Evolutionary conservation across 2,888 invertebrate species (phyloP).

Genomic region (Deilephila elpenor): DNA sequence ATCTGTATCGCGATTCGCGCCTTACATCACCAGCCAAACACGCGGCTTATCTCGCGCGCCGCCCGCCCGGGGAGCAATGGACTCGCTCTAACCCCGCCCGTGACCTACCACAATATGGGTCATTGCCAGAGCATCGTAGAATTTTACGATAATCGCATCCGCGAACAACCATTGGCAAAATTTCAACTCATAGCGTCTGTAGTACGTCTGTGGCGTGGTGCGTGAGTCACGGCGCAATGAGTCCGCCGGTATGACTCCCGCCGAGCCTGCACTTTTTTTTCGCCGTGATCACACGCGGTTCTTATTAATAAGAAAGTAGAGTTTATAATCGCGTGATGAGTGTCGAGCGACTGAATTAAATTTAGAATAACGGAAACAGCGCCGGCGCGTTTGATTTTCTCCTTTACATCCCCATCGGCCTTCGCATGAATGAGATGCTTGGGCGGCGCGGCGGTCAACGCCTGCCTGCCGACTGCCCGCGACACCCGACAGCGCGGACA

Average conservation of each 20-base stretch:
- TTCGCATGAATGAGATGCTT: slow-evolving; percentile 79
- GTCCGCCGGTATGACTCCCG: slow-evolving; percentile 61
- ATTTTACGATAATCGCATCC: slow-evolving; percentile 79
- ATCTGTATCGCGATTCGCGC: slow-evolving; percentile 19
- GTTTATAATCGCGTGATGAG: slow-evolving; percentile 54
- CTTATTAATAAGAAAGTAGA: slow-evolving; percentile 53
- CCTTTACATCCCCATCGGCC: slow-evolving; percentile 69
- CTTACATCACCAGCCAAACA: not conserved
- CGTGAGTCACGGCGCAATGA: slow-evolving; percentile 64
- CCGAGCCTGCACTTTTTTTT: slow-evolving; percentile 40
- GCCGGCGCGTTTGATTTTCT: slow-evolving; percentile 56
- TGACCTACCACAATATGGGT: slow-evolving; percentile 78
- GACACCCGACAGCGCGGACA: slow-evolving; percentile 57
- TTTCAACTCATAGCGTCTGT: slow-evolving; percentile 81
- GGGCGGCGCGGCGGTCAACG: slow-evolving; percentile 57
- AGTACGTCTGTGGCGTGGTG: slow-evolving; percentile 72
- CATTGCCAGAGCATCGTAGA: slow-evolving; percentile 72
- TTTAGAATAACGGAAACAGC: slow-evolving; percentile 80
- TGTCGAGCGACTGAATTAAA: slow-evolving; percentile 65
- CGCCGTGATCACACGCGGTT: slow-evolving; percentile 32
- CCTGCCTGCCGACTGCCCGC: slow-evolving; percentile 39
- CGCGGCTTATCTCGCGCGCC: not conserved
- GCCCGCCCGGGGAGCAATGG: not conserved
- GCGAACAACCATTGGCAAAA: slow-evolving; percentile 81
- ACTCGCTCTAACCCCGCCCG: slow-evolving; percentile 51